Conservation (phyloP, 2,797 vertebrate species). For the Aselliscus stoliczkanus region DNA sequence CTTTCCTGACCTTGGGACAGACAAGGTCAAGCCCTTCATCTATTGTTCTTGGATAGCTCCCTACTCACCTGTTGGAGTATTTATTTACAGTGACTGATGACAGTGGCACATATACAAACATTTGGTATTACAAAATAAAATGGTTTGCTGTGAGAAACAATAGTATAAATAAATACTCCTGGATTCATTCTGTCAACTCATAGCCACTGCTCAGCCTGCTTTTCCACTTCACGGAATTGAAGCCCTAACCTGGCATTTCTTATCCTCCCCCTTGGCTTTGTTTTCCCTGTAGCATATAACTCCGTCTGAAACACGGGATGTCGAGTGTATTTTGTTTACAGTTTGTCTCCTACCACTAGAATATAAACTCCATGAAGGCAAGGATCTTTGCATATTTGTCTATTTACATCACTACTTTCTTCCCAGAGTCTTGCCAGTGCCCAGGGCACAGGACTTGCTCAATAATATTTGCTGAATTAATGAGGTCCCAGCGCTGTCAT, state of each 20-base stretch:
- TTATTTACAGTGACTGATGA: neutral
- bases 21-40: neutral
- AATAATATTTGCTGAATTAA: neutral
- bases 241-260: neutral
- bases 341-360: neutral
- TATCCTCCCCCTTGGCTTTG: accelerated
- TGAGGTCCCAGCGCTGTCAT: neutral
- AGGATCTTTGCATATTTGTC: neutral
- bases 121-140: neutral
- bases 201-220: neutral
- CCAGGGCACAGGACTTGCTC: neutral
- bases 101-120: neutral
- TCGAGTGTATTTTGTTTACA: neutral
- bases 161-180: accelerated
- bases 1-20: neutral
- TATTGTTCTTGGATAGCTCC: neutral
- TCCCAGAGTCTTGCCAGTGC: neutral
- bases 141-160: neutral
- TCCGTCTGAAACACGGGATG: neutral
- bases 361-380: neutral
- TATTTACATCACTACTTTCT: neutral
- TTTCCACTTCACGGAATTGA: neutral
- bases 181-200: neutral
- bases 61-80: neutral
- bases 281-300: neutral